Base-by-base conservation (phyloP, 2,113 vertebrate genomes). In the Buteo buteo region DNA sequence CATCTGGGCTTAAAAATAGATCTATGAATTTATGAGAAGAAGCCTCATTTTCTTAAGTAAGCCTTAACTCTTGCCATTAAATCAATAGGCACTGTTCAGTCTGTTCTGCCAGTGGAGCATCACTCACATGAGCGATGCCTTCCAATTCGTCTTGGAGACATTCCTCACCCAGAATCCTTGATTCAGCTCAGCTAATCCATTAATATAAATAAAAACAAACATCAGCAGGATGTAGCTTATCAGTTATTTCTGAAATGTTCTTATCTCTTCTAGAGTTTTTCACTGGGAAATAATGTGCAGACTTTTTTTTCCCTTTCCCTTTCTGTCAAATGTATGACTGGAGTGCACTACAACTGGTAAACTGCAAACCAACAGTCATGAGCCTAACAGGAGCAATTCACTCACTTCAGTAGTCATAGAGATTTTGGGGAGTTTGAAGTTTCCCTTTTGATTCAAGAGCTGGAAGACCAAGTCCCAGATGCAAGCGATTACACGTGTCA, bases 171-270 rank as follows among this genome's bases (percentile, higher is more conserved):
- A 77, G 84, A 74, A 86, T 83, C 21, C 57, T 95, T 38, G 55
- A 66, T 88, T 85, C 59, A 83, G 42, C 26, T 89, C 50, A 81
- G 55, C 42, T 83, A 94, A 91, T 91, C 54, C 74, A 40, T 64
- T 92, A 83, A 64, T 65, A 82, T 52, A 90, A 93, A 92, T 83
- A 90, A 86, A 95, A 93, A 42, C 44, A 87, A 95, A 78, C 19
- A 82, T 26, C 28, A 87, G 31, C 73, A 93, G 87, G 91, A 96
- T 97, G 81, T 86, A 83, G 14, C 6, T 94, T 90, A 94, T 90
- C 91, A 95, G 76, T 88, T 86, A 93, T 92, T 96, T 72, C 88
- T 90, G 85, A 94, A 94, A 90, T 81, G 67, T 84, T 86, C 85
- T 94, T 96, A 93, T 94, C 85, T 95, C 49, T 77, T 66, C 38